Evolutionary conservation across 2,888 invertebrate genomes (phyloP), one percentile per base, ranked within the genome.

Genomic region (Acronicta alni): DNA sequence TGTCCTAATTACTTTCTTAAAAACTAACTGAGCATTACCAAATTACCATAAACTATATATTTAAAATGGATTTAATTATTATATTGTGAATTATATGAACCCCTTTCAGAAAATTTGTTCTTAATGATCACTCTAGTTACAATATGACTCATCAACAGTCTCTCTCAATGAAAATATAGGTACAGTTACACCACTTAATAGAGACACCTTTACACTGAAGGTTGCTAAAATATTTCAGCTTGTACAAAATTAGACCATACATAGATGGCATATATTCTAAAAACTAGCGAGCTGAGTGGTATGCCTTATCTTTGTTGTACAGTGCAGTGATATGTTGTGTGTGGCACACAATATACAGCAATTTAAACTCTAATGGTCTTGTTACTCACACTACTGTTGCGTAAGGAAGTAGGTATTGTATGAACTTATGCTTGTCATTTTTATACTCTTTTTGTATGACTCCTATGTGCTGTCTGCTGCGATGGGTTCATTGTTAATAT

Each of bases 131-230:
- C 15, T 66, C 42, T n/a, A 55, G 47, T 9, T 44, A 10, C 32
- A 48, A 35, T 14, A 47, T 58, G 69, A 69, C 49, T 69, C 55
- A 56, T 43, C 39, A 56, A 15, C 16, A 2, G 18, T 43, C 32
- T 57, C 43, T 52, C 12, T 45, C 44, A 68, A 55, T 52, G 14
- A 45, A 44, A 10, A 44, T 43, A 30, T 30, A 30, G 30, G 39
- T 18, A 18, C 18, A 47, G 26, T 12, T 0, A 30, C 3, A 45
- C 16, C 16, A n/a, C n/a, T 32, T 1, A 47, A 51, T 42, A 62
- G 30, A 52, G 30, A n/a, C n/a, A n/a, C n/a, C n/a, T n/a, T n/a
- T 42, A 30, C n/a, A n/a, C n/a, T 68, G 48, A 64, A 69, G 58
- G 64, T 56, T 69, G 48, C 42, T 63, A 37, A 48, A 55, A 52